These are phyloP conservation scores for Paramormyrops kingsleyae DNA, from an alignment of 2,113 vertebrate genomes.

Conservation along the genomic window DNA sequence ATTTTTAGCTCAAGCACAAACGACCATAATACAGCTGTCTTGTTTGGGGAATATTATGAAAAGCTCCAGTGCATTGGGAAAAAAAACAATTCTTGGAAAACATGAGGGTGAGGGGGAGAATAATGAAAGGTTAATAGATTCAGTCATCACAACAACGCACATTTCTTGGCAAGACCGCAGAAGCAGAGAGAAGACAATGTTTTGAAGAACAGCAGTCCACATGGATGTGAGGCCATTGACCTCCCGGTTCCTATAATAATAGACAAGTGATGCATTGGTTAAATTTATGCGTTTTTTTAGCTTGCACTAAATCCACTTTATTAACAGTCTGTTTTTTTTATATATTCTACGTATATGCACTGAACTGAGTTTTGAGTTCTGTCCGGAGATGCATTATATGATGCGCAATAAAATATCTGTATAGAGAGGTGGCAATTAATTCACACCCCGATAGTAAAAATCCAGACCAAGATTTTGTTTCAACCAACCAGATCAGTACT, in stretches of 20 bases:
- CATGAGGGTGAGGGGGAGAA: background rate
- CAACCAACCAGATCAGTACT: no score
- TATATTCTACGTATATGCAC: background rate
- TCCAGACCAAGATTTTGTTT: no score
- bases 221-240: background rate
- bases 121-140: background rate
- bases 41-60: background rate
- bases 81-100: background rate
- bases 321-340: background rate
- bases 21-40: background rate
- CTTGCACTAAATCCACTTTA: background rate
- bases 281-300: background rate
- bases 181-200: background rate
- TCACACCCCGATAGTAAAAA: no score
- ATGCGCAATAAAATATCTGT: background rate
- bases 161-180: background rate
- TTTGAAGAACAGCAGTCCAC: background rate
- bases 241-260: background rate
- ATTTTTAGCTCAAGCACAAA: background rate
- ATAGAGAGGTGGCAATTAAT: background rate
- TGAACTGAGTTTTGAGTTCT: background rate
- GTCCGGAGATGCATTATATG: background rate
- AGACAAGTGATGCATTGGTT: background rate
- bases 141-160: no score
- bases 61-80: background rate